phyloP scores from a whole-genome alignment of 2,797 vertebrate species.

The Spinus pinus region DNA sequence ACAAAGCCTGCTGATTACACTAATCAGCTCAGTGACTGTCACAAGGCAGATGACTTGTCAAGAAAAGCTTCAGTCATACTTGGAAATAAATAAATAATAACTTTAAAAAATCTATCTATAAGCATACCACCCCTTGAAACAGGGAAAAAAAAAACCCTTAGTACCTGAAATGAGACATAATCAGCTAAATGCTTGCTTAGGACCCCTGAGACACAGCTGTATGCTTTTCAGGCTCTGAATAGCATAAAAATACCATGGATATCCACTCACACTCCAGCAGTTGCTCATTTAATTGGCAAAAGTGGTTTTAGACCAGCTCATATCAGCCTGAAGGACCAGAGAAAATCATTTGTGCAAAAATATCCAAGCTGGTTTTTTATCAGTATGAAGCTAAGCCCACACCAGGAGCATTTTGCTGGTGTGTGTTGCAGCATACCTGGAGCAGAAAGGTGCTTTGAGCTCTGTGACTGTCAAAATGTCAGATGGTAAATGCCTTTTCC shows the following conservation, averaged over 20 bases:
- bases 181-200: not conserved
- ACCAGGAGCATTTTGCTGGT: not conserved
- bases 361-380: not conserved
- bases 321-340: not conserved
- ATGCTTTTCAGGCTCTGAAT: not conserved
- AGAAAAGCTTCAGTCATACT: not conserved
- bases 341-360: not conserved
- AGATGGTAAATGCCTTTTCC: not conserved
- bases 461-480: not conserved
- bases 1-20: not conserved
- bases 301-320: not conserved
- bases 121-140: not conserved
- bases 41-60: not conserved
- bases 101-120: not conserved
- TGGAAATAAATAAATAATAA: not conserved
- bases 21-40: not conserved
- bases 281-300: not conserved
- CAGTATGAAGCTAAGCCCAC: not conserved
- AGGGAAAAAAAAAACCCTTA: not conserved
- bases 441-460: not conserved
- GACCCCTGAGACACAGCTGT: not conserved
- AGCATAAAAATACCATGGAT: not conserved
- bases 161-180: not conserved
- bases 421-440: not conserved
- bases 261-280: not conserved